Evolutionary conservation across 2,113 vertebrate genomes (phyloP).

Genomic region (Haemorhous mexicanus): DNA sequence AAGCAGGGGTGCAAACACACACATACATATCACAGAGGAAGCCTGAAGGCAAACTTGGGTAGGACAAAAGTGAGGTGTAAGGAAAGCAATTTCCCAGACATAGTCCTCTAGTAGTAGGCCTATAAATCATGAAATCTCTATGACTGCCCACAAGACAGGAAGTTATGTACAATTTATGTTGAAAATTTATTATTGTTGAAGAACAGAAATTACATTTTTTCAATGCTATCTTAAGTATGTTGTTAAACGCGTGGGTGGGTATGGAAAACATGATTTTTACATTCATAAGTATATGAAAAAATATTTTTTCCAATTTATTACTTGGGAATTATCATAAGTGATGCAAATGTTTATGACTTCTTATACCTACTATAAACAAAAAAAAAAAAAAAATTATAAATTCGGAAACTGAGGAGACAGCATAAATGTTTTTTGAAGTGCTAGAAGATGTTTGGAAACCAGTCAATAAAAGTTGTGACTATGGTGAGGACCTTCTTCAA

Average conservation of each 20-base stretch:
- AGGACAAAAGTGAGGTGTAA: background rate
- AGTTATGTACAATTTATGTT: background rate
- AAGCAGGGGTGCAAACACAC: background rate
- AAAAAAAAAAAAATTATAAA: background rate
- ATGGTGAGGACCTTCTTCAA: background rate
- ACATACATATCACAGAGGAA: background rate
- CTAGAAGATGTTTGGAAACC: background rate
- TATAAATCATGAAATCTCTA: background rate
- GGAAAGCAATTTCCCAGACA: background rate
- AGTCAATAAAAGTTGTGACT: background rate
- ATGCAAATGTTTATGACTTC: background rate
- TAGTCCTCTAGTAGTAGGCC: background rate
- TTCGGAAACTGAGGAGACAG: background rate
- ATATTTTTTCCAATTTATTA: background rate
- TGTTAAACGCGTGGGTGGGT: background rate
- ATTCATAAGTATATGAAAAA: background rate
- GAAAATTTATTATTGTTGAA: background rate
- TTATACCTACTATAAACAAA: background rate
- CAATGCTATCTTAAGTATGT: background rate
- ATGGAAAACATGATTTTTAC: background rate
- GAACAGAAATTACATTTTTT: background rate
- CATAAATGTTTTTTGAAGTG: background rate
- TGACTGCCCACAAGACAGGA: background rate
- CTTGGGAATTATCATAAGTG: background rate
- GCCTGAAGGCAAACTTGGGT: background rate